Percentiles rank a stretch among this genome's conserved stretches.
Evolutionary conservation across 1,140 invertebrate species (phyloP).

Genomic region (Zaprionus lachaisei): DNA sequence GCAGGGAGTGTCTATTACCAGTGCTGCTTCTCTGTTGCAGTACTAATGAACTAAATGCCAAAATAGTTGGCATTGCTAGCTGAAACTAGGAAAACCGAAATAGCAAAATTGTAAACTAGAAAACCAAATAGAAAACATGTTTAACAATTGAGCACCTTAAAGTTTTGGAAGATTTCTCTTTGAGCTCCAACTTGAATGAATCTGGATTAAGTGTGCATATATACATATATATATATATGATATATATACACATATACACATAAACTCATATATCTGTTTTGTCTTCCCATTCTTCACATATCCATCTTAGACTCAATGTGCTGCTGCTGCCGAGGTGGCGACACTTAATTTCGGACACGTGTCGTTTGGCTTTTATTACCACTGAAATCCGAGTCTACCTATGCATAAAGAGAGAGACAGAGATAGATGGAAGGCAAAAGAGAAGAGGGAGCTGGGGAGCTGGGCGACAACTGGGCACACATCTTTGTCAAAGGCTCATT

Average conservation of each 20-base stretch:
- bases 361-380: conserved; percentile 61
- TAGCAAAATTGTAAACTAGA: conserved; percentile 1
- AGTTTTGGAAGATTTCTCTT: neutral
- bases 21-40: neutral
- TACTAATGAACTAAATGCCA: conserved; percentile 50
- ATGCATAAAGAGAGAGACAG: neutral
- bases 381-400: conserved; percentile 55
- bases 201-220: too few species aligned
- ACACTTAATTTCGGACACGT: conserved; percentile 60
- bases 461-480: conserved; percentile 28
- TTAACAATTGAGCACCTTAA: neutral
- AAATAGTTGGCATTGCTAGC: conserved; percentile 45
- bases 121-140: conserved; percentile 1
- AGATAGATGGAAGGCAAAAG: neutral
- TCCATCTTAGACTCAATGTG: conserved; percentile 41
- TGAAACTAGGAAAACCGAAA: conserved; percentile 26
- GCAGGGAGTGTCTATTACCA: conserved; percentile 19
- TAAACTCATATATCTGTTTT: neutral
- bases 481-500: conserved; percentile 80
- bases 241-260: too few species aligned
- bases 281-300: neutral
- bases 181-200: too few species aligned
- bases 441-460: neutral
- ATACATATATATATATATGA: too few species aligned
- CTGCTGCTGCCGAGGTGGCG: conserved; percentile 38